A percentile compares a stretch with the other conserved stretches of the same genome.
phyloP scores from a whole-genome alignment of 2,113 vertebrate genomes.

The Syngnathoides biaculeatus region DNA sequence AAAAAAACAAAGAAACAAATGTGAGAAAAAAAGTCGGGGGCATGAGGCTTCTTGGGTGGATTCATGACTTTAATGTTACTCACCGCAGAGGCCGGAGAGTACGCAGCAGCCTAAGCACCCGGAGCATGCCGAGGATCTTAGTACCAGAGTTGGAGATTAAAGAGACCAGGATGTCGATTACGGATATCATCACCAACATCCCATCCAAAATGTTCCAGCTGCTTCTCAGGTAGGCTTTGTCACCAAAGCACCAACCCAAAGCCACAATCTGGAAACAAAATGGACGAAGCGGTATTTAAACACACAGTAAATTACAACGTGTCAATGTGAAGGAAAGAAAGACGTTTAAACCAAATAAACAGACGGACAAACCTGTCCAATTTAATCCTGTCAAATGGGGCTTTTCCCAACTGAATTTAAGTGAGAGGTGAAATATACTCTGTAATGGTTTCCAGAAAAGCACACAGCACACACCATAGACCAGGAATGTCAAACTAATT shows the following conservation, averaged over 20 bases:
- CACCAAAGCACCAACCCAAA: constrained; percentile 88
- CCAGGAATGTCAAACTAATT: no score
- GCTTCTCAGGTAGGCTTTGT: constrained; percentile 91
- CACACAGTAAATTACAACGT: background rate
- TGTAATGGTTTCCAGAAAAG: no score
- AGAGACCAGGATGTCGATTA: constrained; percentile 93
- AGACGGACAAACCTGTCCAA: no score
- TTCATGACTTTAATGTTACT: background rate
- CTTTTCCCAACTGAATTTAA: no score
- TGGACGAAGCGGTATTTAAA: background rate
- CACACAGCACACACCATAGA: no score
- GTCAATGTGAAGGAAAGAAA: no score
- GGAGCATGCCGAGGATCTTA: constrained; percentile 94
- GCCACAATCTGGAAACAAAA: constrained; percentile 83
- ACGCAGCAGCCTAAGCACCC: constrained; percentile 88
- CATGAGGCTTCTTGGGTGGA: no score
- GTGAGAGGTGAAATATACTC: no score
- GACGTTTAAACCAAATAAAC: no score
- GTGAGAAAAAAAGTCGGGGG: no score
- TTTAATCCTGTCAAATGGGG: no score
- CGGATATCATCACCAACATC: constrained; percentile 92
- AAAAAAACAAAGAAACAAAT: no score
- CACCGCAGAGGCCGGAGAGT: constrained; percentile 91
- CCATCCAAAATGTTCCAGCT: constrained; percentile 97
- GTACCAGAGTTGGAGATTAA: constrained; percentile 91